Conservation (phyloP, 2,797 vertebrate species). For the Karalla daura region DNA sequence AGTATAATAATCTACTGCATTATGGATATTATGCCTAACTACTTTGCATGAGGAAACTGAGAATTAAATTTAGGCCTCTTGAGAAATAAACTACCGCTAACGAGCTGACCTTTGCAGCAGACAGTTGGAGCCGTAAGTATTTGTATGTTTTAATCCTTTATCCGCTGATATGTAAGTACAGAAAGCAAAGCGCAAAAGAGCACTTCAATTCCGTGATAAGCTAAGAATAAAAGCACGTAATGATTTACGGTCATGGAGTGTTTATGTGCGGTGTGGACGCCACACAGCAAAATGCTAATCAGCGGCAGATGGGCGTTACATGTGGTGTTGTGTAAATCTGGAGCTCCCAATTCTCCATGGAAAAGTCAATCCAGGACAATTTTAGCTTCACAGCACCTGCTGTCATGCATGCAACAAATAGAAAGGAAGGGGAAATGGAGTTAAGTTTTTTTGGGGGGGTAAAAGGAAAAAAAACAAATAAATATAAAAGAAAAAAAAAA, state of each 20-base stretch:
- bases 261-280: not conserved
- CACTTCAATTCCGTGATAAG: not conserved
- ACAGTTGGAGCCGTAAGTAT: not conserved
- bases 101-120: not conserved
- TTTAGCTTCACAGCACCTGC: slow-evolving; percentile 24
- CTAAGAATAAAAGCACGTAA: no score
- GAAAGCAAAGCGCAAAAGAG: not conserved
- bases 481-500: slow-evolving; percentile 13
- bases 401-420: not conserved
- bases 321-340: not conserved
- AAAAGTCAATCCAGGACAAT: slow-evolving; percentile 7
- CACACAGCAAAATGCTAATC: not conserved
- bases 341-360: slow-evolving; percentile 10
- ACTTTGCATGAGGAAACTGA: not conserved
- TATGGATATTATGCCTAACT: not conserved
- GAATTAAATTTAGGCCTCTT: not conserved
- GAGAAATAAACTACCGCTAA: not conserved
- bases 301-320: not conserved
- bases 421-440: not conserved
- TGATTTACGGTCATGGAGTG: not conserved
- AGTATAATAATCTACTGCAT: not conserved
- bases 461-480: slow-evolving; percentile 1
- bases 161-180: not conserved
- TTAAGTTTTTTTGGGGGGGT: not conserved
- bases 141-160: not conserved